phyloP scores from a whole-genome alignment of 2,113 vertebrate species.

The Gambusia affinis region DNA sequence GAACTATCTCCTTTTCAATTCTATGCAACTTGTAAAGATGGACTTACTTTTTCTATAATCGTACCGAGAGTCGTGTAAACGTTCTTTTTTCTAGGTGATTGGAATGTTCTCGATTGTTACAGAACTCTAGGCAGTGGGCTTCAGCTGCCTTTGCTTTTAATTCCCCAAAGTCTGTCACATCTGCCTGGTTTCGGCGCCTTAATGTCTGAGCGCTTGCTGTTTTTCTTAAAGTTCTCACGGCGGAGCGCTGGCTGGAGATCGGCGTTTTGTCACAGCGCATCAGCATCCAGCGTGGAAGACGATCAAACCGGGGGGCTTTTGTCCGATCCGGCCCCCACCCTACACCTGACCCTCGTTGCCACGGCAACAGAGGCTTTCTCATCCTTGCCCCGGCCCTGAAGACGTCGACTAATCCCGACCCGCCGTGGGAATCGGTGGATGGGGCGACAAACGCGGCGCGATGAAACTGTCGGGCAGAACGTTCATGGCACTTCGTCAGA shows the following conservation, averaged over 20 bases:
- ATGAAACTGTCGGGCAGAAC: constrained; percentile 19
- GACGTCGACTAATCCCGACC: constrained; percentile 46
- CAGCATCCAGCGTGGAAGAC: constrained; percentile 26
- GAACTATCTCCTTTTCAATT: no score
- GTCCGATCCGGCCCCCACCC: constrained; percentile 54
- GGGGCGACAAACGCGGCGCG: constrained; percentile 7
- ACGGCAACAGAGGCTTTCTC: constrained; percentile 72
- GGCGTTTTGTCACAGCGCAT: constrained; percentile 40
- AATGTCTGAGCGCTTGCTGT: constrained; percentile 7
- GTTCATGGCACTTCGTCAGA: constrained; percentile 1
- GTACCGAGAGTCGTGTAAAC: no score
- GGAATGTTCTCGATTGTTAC: no score
- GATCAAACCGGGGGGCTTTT: constrained; percentile 9
- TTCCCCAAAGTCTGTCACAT: constrained; percentile 1
- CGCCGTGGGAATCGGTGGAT: constrained; percentile 37
- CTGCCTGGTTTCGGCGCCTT: not conserved
- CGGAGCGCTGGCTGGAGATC: not conserved
- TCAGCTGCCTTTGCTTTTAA: not conserved
- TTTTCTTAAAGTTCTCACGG: not conserved
- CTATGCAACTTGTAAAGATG: no score
- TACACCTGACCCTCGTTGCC: constrained; percentile 58
- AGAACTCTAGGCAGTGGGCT: no score
- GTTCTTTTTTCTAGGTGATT: no score
- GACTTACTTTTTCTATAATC: no score
- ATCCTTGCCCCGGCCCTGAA: constrained; percentile 41